Conservation (phyloP, 1,140 invertebrate genomes). For the Lasioglossum baleicum region DNA sequence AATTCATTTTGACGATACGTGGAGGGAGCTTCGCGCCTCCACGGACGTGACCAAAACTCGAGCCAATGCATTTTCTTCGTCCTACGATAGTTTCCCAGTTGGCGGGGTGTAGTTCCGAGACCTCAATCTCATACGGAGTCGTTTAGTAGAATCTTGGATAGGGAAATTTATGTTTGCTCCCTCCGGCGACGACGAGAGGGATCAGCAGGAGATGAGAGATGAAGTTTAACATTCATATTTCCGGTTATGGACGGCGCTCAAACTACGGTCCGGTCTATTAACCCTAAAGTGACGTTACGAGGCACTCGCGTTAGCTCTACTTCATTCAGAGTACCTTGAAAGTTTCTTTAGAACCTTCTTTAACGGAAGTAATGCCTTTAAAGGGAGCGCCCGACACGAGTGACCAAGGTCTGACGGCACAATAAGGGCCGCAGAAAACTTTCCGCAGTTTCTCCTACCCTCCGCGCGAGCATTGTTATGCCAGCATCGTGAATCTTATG, state of each 20-base stretch:
- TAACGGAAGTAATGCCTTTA: conserved; percentile 7
- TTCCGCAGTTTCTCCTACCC: neutral
- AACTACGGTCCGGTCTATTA: conserved; percentile 24
- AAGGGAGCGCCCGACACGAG: conserved; percentile 24
- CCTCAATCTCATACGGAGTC: neutral
- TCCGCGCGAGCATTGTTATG: neutral
- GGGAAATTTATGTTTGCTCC: neutral
- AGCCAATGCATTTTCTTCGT: neutral
- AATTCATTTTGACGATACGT: conserved; percentile 11
- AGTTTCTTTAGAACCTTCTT: conserved; percentile 23
- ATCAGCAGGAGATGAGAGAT: neutral
- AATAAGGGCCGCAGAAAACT: neutral
- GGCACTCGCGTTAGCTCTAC: conserved; percentile 9
- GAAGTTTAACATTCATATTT: conserved; percentile 11
- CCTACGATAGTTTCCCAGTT: neutral
- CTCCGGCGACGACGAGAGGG: too few relatives aligned
- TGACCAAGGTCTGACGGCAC: conserved; percentile 1
- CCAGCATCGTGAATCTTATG: neutral
- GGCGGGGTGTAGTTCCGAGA: neutral
- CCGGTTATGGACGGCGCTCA: neutral
- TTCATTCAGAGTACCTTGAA: conserved; percentile 35
- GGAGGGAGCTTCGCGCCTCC: neutral
- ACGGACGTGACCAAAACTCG: neutral
- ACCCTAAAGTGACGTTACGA: conserved; percentile 29
- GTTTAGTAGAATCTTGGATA: neutral